phyloP scores from a whole-genome alignment of 2,888 invertebrate genomes.

The Amphipoea oculea region DNA sequence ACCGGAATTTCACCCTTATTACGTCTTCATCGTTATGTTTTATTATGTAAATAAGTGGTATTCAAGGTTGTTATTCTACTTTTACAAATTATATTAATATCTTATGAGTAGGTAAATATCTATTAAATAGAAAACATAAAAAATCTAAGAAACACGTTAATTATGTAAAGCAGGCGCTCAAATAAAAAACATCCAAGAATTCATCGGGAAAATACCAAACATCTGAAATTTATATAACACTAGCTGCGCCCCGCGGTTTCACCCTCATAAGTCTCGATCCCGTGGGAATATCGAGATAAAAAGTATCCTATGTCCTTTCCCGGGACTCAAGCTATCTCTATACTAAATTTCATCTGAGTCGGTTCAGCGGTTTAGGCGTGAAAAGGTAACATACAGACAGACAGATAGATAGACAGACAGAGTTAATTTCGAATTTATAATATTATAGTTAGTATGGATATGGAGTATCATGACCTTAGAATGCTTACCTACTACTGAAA shows the following conservation, averaged over 20 bases:
- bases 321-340: no score
- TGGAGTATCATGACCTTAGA: background rate
- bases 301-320: no score
- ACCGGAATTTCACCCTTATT: background rate
- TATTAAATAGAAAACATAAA: background rate
- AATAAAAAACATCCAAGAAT: background rate
- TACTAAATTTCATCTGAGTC: no score
- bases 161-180: background rate
- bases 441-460: no score
- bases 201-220: background rate
- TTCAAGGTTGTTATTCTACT: background rate
- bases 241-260: no score
- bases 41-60: conserved; percentile 2
- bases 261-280: no score
- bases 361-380: no score
- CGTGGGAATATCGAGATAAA: no score
- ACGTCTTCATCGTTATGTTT: conserved; percentile 1
- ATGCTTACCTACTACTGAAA: background rate
- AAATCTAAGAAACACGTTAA: background rate
- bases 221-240: background rate
- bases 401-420: no score
- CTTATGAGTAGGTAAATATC: background rate
- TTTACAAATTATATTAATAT: background rate
- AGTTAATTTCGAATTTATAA: no score
- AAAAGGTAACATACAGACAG: no score